Conservation (phyloP, 2,888 invertebrate species). For the Creontiades dilutus region DNA sequence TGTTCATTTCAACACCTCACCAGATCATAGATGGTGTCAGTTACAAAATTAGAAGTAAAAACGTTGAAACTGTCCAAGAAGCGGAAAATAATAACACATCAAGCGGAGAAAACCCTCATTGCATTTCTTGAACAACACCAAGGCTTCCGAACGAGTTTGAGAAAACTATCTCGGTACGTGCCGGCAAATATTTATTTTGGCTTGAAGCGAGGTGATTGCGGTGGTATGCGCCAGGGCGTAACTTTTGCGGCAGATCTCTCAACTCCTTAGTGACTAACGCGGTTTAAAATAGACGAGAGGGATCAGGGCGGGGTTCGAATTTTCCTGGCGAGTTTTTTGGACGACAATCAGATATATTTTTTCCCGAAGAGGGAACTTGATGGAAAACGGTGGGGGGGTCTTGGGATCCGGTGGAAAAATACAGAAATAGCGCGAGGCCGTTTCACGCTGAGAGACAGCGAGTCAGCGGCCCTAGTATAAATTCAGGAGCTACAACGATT, state of each 20-base stretch:
- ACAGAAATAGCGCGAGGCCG: constrained; percentile 3
- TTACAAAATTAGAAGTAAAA: no score
- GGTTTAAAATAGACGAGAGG: neutral
- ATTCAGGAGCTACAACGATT: no score
- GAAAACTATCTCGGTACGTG: neutral
- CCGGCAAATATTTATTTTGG: constrained; percentile 22
- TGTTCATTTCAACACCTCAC: no score
- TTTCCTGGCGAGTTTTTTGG: constrained; percentile 1
- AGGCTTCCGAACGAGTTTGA: neutral
- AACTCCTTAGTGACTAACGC: constrained; percentile 5
- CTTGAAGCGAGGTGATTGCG: neutral
- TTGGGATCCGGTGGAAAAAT: neutral
- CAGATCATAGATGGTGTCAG: no score
- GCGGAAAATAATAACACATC: neutral
- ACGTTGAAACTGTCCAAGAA: neutral
- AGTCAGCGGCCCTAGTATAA: neutral
- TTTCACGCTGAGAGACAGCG: neutral
- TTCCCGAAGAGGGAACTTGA: neutral
- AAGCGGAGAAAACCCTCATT: neutral
- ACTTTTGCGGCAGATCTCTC: neutral
- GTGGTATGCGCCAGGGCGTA: constrained; percentile 23
- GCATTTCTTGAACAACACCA: neutral
- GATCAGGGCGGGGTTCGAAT: neutral
- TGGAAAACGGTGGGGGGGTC: neutral
- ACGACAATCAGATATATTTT: constrained; percentile 20